Percentiles rank a stretch among this genome's conserved stretches.
These are phyloP conservation scores for Scaptomyza cyrtandrae DNA, from an alignment of 2,888 invertebrate species.

Conservation along the genomic window DNA sequence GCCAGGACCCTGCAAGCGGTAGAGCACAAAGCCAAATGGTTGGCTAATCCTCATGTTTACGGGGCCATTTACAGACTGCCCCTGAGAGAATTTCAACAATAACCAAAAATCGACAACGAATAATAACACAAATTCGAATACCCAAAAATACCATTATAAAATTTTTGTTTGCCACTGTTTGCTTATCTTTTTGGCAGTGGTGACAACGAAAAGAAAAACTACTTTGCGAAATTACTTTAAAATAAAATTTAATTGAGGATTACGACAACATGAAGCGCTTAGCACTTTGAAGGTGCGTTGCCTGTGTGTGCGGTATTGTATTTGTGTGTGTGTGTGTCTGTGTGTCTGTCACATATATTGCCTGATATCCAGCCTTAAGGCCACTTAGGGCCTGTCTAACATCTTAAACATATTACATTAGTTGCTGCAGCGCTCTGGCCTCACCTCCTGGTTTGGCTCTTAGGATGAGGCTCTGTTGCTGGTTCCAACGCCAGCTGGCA, in stretches of 20 bases:
- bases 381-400: slow-evolving; percentile 80
- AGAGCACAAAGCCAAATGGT: slow-evolving; percentile 72
- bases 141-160: slow-evolving; percentile 55
- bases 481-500: slow-evolving; percentile 58
- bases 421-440: slow-evolving; percentile 19
- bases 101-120: slow-evolving; percentile 59
- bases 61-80: slow-evolving; percentile 75
- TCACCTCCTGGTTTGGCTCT: slow-evolving; percentile 7
- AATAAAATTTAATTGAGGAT: slow-evolving; percentile 83
- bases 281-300: slow-evolving; percentile 31
- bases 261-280: slow-evolving; percentile 60
- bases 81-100: slow-evolving; percentile 75
- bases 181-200: slow-evolving; percentile 62
- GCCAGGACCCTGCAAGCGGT: slow-evolving; percentile 54
- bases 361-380: slow-evolving; percentile 79
- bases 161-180: slow-evolving; percentile 56
- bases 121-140: slow-evolving; percentile 37
- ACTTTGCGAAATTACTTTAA: slow-evolving; percentile 80
- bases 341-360: slow-evolving; percentile 65
- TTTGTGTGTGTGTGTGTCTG: slow-evolving; percentile 42
- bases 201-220: slow-evolving; percentile 63
- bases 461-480: slow-evolving; percentile 7
- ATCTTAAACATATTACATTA: slow-evolving; percentile 77
- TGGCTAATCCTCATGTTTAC: slow-evolving; percentile 80
- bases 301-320: slow-evolving; percentile 10